Base-by-base conservation (phyloP, 2,113 vertebrate genomes). In the Dendrocopos noguchii region DNA sequence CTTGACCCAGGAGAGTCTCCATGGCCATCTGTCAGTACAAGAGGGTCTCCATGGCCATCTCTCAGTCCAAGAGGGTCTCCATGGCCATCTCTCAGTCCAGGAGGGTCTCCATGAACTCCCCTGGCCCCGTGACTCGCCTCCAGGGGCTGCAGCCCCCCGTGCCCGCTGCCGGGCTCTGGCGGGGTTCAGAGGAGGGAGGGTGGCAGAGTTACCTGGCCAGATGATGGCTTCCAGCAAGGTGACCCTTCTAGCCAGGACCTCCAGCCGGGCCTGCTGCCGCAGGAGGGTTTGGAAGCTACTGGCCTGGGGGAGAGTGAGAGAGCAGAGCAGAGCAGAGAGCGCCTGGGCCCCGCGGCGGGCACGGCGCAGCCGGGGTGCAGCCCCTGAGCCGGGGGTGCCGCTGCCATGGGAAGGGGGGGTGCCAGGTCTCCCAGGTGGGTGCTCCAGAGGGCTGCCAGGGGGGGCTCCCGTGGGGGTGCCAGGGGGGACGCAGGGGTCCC, bases 141-240 rank as follows among this genome's bases (percentile, higher is more conserved):
- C 36, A 18, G 36, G 44, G 3, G 8, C 61, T 85, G 21, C 87
- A 86, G 66, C 47, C 44, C 82, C 14, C 16, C 3, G 2, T 7
- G 34, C 61, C 70, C 1, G 1, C 57, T 76, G 80, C 72, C 20
- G 8, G 42, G 93, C 90, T 79, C 28, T 3, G 17, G 78, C 65
- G 0, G 84, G 86, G 61, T 14, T 17, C 39, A 47, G 57, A 28
- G 36, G 3, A 56, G 65, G 3, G 50, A 60, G 15, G 46, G 44
- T 2, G 17, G 24, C 4, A 31, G 18, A 63, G 60, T 99, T 99
- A 99, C 99, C 99, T 99, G 99, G 99, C 99, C 99, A 99, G 98
- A 99, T 99, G 98, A 99, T 99, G 98, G 98, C 99, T 98, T 99
- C 99, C 98, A 99, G 98, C 98, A 99, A 98, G 97, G 98, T 99